Evolutionary conservation across 2,797 vertebrate genomes (phyloP).

Genomic region (Tolypeutes matacus): DNA sequence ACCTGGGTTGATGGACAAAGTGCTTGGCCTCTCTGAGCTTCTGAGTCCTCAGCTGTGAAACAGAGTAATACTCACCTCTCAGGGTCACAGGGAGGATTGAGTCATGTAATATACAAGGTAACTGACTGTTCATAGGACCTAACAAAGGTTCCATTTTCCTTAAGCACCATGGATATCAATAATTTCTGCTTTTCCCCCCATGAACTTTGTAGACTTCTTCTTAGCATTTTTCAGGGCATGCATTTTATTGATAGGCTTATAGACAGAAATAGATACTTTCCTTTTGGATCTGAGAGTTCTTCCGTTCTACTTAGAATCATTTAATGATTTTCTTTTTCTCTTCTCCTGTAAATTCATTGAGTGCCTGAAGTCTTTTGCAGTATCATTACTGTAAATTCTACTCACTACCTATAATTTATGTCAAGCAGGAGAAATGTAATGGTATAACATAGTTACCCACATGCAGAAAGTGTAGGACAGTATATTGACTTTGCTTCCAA

Average conservation of each 20-base stretch:
- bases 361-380: background rate
- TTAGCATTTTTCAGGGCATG: background rate
- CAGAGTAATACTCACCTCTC: background rate
- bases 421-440: background rate
- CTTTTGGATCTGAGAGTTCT: slow-evolving; percentile 70
- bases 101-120: background rate
- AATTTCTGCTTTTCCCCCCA: background rate
- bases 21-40: background rate
- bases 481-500: background rate
- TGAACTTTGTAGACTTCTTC: background rate
- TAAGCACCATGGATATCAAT: background rate
- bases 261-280: slow-evolving; percentile 75
- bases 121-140: background rate
- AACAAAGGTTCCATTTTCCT: background rate
- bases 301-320: slow-evolving; percentile 58
- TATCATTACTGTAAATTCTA: slow-evolving; percentile 38
- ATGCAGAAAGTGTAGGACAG: background rate
- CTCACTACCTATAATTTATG: background rate
- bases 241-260: slow-evolving; percentile 42
- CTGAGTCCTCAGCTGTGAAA: background rate
- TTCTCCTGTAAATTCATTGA: background rate
- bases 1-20: background rate
- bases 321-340: slow-evolving; percentile 69
- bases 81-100: background rate
- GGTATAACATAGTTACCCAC: background rate